These are phyloP conservation scores for Euwallacea similis DNA, from an alignment of 1,140 invertebrate genomes.

Conservation along the genomic window DNA sequence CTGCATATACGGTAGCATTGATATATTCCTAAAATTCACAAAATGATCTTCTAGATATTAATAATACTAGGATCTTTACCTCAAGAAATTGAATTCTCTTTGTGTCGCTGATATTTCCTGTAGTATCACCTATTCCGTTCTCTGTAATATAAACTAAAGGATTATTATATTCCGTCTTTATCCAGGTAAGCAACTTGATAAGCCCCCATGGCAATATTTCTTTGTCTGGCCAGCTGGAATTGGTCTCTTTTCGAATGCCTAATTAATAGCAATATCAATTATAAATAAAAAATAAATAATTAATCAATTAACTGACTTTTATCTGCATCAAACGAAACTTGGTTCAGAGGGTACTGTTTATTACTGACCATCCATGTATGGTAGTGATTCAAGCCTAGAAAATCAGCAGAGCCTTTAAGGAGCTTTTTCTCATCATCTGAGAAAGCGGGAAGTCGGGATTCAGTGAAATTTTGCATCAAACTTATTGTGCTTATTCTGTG, in stretches of 20 bases:
- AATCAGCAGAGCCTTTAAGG: conserved; percentile 57
- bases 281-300: neutral
- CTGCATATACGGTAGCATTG: conserved; percentile 25
- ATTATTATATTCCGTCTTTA: conserved; percentile 62
- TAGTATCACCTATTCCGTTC: conserved; percentile 59
- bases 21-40: conserved; percentile 35
- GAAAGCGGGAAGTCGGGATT: conserved; percentile 64
- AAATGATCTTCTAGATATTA: neutral
- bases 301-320: conserved; percentile 16
- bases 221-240: conserved; percentile 35
- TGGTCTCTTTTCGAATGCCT: conserved; percentile 8
- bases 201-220: conserved; percentile 68
- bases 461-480: conserved; percentile 53
- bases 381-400: conserved; percentile 58
- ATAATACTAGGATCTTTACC: conserved; percentile 1
- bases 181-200: conserved; percentile 68
- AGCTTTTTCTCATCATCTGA: conserved; percentile 54
- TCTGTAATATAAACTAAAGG: conserved; percentile 62
- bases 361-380: conserved; percentile 28
- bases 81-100: conserved; percentile 52
- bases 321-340: conserved; percentile 30
- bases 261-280: neutral
- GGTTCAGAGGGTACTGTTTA: conserved; percentile 20
- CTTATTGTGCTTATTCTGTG: conserved; percentile 58
- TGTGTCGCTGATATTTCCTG: conserved; percentile 55